phyloP scores from a whole-genome alignment of 2,113 vertebrate genomes.

The Odobenus rosmarus region DNA sequence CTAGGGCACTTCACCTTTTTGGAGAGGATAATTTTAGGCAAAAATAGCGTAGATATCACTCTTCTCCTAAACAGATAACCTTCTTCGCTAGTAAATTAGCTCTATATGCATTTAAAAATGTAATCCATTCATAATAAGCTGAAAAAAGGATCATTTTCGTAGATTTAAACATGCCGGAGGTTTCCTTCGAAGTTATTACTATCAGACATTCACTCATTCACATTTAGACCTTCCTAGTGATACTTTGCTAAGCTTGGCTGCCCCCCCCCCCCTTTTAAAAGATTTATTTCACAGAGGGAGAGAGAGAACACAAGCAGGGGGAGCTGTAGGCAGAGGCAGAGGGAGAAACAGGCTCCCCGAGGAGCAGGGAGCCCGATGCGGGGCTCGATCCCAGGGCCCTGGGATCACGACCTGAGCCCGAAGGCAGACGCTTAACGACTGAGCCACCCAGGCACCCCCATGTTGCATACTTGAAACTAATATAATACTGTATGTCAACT shows the following conservation, averaged over 20 bases:
- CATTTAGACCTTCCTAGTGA: not conserved
- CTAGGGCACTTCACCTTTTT: not conserved
- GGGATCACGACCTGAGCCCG: no score
- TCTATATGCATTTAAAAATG: slow-evolving; percentile 5
- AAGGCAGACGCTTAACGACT: no score
- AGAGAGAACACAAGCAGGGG: no score
- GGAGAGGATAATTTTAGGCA: not conserved
- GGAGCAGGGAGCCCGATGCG: no score
- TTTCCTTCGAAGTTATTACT: not conserved
- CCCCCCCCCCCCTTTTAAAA: not conserved
- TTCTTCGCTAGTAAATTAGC: not conserved
- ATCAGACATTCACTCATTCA: not conserved
- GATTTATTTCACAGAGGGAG: no score
- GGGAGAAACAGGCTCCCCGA: no score
- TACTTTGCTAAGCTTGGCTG: slow-evolving; percentile 19
- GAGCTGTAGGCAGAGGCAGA: no score
- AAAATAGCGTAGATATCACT: not conserved
- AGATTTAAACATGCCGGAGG: not conserved
- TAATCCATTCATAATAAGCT: not conserved
- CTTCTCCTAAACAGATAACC: not conserved
- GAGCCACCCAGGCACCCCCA: no score
- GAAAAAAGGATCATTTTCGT: not conserved
- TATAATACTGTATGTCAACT: no score
- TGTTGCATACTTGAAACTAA: no score
- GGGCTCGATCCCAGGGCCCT: no score